These are phyloP conservation scores for Platypus cylindrus DNA, from an alignment of 2,888 invertebrate genomes.

Conservation along the genomic window DNA sequence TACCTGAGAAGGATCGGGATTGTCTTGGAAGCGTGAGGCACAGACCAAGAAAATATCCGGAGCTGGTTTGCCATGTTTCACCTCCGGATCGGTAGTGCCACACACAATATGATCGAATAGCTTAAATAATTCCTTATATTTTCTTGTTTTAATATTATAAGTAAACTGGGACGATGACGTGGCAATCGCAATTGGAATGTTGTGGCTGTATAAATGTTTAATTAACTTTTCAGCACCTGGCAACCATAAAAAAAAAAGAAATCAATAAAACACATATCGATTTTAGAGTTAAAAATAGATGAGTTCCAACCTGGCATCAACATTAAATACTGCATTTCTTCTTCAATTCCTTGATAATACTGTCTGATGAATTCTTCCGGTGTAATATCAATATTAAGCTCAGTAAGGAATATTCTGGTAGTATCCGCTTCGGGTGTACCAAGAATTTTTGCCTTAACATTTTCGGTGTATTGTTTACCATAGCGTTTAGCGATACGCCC, in stretches of 20 bases:
- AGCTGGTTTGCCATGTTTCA: slow-evolving; percentile 55
- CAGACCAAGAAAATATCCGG: slow-evolving; percentile 57
- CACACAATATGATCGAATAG: slow-evolving; percentile 47
- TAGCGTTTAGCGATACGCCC: slow-evolving; percentile 54
- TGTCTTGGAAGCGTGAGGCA: slow-evolving; percentile 44
- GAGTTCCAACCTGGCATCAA: slow-evolving; percentile 43
- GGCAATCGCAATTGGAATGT: slow-evolving; percentile 55
- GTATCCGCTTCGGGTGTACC: slow-evolving; percentile 41
- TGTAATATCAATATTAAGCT: slow-evolving; percentile 48
- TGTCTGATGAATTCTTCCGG: slow-evolving; percentile 45
- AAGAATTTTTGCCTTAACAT: slow-evolving; percentile 43
- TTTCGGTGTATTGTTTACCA: slow-evolving; percentile 66
- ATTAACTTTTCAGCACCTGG: slow-evolving; percentile 13
- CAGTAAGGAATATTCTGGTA: slow-evolving; percentile 39
- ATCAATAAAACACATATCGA: background rate
- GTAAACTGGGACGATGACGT: slow-evolving; percentile 49
- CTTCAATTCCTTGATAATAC: slow-evolving; percentile 35
- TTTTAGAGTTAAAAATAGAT: background rate
- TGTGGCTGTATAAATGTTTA: slow-evolving; percentile 43
- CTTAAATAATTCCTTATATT: slow-evolving; percentile 38
- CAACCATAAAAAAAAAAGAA: slow-evolving; percentile 1
- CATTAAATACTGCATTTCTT: slow-evolving; percentile 41
- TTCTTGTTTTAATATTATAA: slow-evolving; percentile 42
- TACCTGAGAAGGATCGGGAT: slow-evolving; percentile 32
- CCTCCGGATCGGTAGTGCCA: slow-evolving; percentile 52